Evolutionary conservation across 1,140 invertebrate genomes (phyloP).

Genomic region (Oryctes rhinoceros): DNA sequence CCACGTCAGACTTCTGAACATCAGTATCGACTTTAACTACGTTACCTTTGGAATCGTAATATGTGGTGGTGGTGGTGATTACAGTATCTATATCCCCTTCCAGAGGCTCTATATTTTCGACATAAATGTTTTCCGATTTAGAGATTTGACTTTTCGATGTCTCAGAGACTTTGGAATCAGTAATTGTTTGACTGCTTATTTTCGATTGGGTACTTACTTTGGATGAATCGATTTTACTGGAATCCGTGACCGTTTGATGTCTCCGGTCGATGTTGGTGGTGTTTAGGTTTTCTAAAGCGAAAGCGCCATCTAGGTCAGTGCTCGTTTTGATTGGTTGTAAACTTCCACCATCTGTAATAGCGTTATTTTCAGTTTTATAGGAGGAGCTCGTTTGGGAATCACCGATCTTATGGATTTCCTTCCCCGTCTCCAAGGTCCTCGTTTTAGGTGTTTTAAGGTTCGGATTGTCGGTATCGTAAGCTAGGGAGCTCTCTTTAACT

Average conservation of each 20-base stretch:
- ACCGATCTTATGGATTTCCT: slow-evolving; percentile 56
- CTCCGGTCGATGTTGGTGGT: not conserved
- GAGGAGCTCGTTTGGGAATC: slow-evolving; percentile 46
- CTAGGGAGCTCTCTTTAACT: slow-evolving; percentile 64
- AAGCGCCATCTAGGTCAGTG: not conserved
- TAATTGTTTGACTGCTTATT: not conserved
- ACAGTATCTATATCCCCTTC: slow-evolving; percentile 42
- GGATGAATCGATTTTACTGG: not conserved
- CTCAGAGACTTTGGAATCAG: slow-evolving; percentile 25
- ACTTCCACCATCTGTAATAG: not conserved
- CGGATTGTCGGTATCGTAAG: slow-evolving; percentile 66
- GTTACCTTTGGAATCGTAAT: slow-evolving; percentile 58
- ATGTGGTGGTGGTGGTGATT: slow-evolving; percentile 55
- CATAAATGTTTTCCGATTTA: slow-evolving; percentile 40
- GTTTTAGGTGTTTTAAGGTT: slow-evolving; percentile 57
- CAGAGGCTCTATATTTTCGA: slow-evolving; percentile 4
- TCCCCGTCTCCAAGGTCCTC: slow-evolving; percentile 49
- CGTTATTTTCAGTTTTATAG: slow-evolving; percentile 36
- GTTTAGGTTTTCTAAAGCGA: not conserved
- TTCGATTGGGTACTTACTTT: slow-evolving; percentile 15
- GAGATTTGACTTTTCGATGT: slow-evolving; percentile 29
- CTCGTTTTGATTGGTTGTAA: not conserved
- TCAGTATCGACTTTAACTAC: slow-evolving; percentile 54
- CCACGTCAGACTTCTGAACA: slow-evolving; percentile 43
- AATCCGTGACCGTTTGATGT: not conserved